Base-by-base conservation (phyloP, 2,113 vertebrate species). In the Cyprinus carpio region DNA sequence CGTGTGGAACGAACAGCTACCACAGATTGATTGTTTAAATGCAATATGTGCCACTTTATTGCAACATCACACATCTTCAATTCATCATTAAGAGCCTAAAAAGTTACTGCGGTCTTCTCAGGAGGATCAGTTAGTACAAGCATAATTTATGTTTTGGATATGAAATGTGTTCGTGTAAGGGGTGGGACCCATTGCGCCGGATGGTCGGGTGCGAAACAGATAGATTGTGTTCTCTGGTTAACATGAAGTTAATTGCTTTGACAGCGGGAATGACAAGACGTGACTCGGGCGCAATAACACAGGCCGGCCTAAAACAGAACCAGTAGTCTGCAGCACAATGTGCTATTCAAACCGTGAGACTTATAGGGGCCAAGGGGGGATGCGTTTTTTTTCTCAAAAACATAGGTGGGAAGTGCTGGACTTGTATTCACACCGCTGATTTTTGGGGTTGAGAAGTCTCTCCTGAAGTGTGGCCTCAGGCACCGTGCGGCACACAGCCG, bases 241-340 rank as follows among this genome's bases (percentile, higher is more conserved):
- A 87, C 88, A 84, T 87, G 72, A 85, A 83, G 56, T 81, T 85
- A 90, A 88, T 87, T 83, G 34, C 79, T 86, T 89, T 88, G 88
- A 90, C 87, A 88, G 87, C 79, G 80, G 83, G 85, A 88, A 86
- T 84, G 75, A 80, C 81, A 85, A 81, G 86, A 89, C 75, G 56
- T 89, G 90, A 86, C 78, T 89, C 56, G 82, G 84, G 75, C 79
- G 64, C 74, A 29, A 72, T 84, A 84, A 82, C 79, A 87, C 37
- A 74, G 75, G 40, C 34, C 37, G 29, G 65, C 69, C 62, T 77
- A 65, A 88, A 84, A 87, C 85, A 84, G 56, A 71, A 86, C 84
- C 86, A 60, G 46, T 87, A 85, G 71, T 83, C 86, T 81, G 51
- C 78, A 31, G 31, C 58, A 86, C 85, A 85, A 54, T 54, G 51